Conservation (phyloP, 2,888 invertebrate genomes). For the Sarcophaga subvicina region DNA sequence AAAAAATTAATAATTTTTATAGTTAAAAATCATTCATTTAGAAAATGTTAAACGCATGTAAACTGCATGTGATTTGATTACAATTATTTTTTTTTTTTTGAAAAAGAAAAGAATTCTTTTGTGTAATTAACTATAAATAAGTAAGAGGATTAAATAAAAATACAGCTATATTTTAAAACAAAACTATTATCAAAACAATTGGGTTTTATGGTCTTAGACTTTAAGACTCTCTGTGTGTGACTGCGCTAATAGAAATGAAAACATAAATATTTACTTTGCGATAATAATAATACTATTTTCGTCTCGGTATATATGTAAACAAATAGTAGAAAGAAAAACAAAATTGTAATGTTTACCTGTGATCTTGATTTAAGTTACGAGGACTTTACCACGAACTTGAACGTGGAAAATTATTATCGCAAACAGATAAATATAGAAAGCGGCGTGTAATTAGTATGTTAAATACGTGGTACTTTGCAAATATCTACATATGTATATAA, state of each 20-base stretch:
- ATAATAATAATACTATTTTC: slow-evolving; percentile 11
- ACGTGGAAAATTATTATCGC: neutral
- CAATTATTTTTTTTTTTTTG: slow-evolving; percentile 2
- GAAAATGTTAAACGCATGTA: slow-evolving; percentile 44
- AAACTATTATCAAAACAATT: slow-evolving; percentile 1
- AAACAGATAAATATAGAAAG: neutral
- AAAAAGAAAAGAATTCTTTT: neutral
- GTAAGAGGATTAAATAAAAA: slow-evolving; percentile 9
- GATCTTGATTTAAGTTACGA: slow-evolving; percentile 10
- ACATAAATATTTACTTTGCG: slow-evolving; percentile 48
- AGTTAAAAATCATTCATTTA: slow-evolving; percentile 53
- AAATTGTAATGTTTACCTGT: neutral
- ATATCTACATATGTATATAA: too few relatives aligned
- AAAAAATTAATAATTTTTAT: neutral
- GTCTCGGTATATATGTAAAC: neutral
- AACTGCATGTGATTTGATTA: slow-evolving; percentile 59
- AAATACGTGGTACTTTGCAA: neutral
- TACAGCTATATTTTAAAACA: neutral
- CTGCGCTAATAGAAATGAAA: neutral
- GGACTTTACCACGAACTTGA: slow-evolving; percentile 39
- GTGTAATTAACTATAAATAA: slow-evolving; percentile 7
- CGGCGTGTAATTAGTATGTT: neutral
- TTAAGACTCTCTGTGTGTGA: neutral
- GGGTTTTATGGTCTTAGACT: neutral
- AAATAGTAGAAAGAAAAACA: slow-evolving; percentile 5